These are phyloP conservation scores for Lepilemur septentrionalis DNA, from an alignment of 2,797 vertebrate species.

Conservation along the genomic window DNA sequence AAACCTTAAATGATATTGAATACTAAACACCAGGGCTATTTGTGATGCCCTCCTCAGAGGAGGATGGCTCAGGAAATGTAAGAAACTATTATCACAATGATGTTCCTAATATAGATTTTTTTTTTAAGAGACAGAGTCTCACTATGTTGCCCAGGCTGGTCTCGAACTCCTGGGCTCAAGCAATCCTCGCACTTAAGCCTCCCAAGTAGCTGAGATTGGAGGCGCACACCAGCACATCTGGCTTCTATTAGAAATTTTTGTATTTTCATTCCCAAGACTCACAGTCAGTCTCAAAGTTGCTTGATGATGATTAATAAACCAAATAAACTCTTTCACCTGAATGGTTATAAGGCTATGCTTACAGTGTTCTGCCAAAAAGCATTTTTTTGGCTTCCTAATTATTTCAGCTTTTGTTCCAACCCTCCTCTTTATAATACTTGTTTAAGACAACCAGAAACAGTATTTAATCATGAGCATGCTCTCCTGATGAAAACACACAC, in stretches of 20 bases:
- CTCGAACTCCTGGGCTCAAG: background rate
- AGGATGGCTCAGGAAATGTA: constrained; percentile 44
- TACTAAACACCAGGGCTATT: constrained; percentile 40
- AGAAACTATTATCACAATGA: constrained; percentile 70
- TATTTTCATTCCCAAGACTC: constrained; percentile 75
- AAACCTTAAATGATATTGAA: constrained; percentile 66
- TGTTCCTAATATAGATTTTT: constrained; percentile 77
- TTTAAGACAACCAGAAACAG: constrained; percentile 79
- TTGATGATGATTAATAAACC: constrained; percentile 59
- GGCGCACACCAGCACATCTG: background rate
- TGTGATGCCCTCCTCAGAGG: constrained; percentile 31
- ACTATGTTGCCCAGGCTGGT: background rate
- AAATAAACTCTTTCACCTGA: constrained; percentile 4
- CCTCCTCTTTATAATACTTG: constrained; percentile 70
- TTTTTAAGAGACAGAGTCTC: background rate
- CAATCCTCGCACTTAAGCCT: background rate
- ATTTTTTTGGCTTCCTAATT: constrained; percentile 56
- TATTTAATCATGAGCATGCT: constrained; percentile 75
- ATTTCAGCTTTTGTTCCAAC: constrained; percentile 66
- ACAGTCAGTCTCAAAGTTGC: constrained; percentile 55
- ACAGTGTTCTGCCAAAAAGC: constrained; percentile 5
- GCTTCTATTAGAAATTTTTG: constrained; percentile 66
- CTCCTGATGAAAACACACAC: constrained; percentile 73
- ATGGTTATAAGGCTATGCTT: background rate
- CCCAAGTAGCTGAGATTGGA: background rate